phyloP scores from a whole-genome alignment of 2,113 vertebrate species.

The Chamaea fasciata region DNA sequence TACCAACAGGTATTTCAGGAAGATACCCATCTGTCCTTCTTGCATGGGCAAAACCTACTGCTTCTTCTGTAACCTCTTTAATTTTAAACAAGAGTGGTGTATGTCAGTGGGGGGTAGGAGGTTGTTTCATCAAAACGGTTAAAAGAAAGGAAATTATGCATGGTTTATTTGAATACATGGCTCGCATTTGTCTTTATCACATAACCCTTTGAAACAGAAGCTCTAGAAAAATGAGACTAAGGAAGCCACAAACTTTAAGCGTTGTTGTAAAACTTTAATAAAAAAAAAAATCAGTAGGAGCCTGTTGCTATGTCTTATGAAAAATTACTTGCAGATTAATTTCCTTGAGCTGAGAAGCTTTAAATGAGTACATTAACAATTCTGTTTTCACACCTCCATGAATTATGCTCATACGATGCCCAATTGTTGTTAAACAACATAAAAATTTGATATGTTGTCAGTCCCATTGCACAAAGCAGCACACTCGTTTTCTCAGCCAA shows the following conservation, averaged over 20 bases:
- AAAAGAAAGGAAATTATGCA: background rate
- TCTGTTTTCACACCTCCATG: conserved; percentile 52
- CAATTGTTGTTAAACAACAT: conserved; percentile 58
- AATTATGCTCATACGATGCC: conserved; percentile 48
- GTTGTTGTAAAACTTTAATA: conserved; percentile 41
- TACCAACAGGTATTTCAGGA: background rate
- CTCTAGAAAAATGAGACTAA: conserved; percentile 42
- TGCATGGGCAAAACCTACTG: background rate
- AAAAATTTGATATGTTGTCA: conserved; percentile 56
- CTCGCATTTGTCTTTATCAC: conserved; percentile 9
- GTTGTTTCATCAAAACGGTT: background rate
- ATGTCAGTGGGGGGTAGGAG: background rate
- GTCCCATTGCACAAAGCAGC: conserved; percentile 53
- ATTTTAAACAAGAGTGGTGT: background rate
- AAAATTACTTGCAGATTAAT: conserved; percentile 64
- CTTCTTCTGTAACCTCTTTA: background rate
- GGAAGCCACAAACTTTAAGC: conserved; percentile 34
- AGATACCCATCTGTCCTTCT: background rate
- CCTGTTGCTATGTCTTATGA: conserved; percentile 22
- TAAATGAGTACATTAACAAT: conserved; percentile 51
- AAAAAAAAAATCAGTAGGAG: conserved; percentile 32
- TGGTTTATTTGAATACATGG: background rate
- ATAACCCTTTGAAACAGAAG: conserved; percentile 44
- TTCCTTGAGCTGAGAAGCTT: conserved; percentile 52
- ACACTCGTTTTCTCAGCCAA: conserved; percentile 34